Percentiles rank a stretch among this genome's conserved stretches.
Evolutionary conservation across 1,140 invertebrate genomes (phyloP).

Genomic region (Paraescarpia echinospica): DNA sequence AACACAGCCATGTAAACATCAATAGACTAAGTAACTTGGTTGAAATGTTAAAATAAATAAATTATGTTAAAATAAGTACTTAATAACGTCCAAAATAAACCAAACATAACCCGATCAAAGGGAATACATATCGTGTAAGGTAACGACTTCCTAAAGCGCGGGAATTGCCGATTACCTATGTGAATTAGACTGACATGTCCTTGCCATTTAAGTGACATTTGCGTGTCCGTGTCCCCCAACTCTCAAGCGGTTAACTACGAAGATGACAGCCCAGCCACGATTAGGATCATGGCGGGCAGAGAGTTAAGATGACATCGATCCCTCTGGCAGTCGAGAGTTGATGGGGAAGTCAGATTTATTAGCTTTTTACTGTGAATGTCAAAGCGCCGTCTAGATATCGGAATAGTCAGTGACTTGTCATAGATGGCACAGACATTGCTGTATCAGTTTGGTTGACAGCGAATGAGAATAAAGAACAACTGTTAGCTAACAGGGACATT

Average conservation of each 20-base stretch:
- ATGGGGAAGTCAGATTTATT: not conserved
- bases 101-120: too few relatives aligned
- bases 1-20: too few relatives aligned
- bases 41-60: too few relatives aligned
- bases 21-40: too few relatives aligned
- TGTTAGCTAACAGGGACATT: not conserved
- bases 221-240: not conserved
- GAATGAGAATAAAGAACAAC: not conserved
- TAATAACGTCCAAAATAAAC: too few relatives aligned
- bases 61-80: too few relatives aligned
- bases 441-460: not conserved
- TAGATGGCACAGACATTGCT: not conserved
- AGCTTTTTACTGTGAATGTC: not conserved
- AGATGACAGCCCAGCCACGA: not conserved
- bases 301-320: not conserved
- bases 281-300: not conserved
- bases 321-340: not conserved
- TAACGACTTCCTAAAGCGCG: not conserved
- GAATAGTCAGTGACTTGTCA: not conserved
- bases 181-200: not conserved
- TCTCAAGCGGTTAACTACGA: not conserved
- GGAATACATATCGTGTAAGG: not conserved
- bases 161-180: not conserved
- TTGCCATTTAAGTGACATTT: not conserved
- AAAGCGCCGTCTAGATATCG: not conserved